Conservation (phyloP, 2,888 invertebrate genomes). For the Melanotus villosus region DNA sequence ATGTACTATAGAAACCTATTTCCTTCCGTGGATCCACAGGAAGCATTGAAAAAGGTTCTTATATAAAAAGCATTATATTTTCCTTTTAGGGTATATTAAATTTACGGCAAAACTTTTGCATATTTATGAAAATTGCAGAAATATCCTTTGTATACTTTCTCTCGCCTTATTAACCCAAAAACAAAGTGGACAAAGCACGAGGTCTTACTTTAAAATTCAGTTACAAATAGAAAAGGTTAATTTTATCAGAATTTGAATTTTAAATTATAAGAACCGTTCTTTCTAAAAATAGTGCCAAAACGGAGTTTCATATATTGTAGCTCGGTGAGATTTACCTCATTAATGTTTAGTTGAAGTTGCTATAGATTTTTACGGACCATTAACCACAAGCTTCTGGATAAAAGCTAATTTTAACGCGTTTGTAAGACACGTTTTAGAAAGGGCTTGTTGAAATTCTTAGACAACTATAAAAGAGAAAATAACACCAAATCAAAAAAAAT, state of each 20-base stretch:
- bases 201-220: no score
- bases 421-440: neutral
- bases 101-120: constrained; percentile 12
- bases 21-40: constrained; percentile 6
- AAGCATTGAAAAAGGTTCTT: constrained; percentile 10
- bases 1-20: constrained; percentile 21
- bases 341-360: neutral
- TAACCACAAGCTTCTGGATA: neutral
- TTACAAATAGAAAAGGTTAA: no score
- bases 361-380: neutral
- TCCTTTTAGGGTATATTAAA: constrained; percentile 12
- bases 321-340: neutral
- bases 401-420: neutral
- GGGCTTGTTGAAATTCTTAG: neutral
- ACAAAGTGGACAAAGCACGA: no score
- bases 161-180: no score
- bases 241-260: no score
- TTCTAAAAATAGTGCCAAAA: neutral
- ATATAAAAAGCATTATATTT: constrained; percentile 17
- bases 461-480: no score
- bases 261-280: no score
- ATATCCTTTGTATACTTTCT: neutral
- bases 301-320: neutral
- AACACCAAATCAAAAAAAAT: no score
- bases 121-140: constrained; percentile 12